These are phyloP conservation scores for Orius laevigatus DNA, from an alignment of 1,140 invertebrate genomes.

Conservation along the genomic window DNA sequence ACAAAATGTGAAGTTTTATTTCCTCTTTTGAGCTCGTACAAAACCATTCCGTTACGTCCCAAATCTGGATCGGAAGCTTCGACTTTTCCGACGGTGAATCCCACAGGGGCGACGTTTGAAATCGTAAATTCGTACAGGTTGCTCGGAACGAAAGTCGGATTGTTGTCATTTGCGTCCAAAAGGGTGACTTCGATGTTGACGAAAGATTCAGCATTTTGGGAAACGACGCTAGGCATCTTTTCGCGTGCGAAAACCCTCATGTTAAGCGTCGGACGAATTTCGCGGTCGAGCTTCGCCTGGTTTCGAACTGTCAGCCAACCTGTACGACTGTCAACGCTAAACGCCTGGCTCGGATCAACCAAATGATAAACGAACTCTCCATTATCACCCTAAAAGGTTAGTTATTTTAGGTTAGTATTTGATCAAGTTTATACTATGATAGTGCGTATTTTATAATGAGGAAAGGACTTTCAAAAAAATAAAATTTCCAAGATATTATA, in stretches of 20 bases:
- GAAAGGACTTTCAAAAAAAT: neutral
- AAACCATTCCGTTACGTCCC: slow-evolving; percentile 58
- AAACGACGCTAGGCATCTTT: slow-evolving; percentile 39
- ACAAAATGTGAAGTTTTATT: slow-evolving; percentile 39
- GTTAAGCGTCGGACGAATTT: slow-evolving; percentile 45
- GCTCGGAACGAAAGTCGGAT: slow-evolving; percentile 62
- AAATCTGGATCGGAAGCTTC: slow-evolving; percentile 65
- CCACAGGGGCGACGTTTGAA: slow-evolving; percentile 43
- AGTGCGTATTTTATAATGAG: neutral
- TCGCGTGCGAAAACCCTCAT: slow-evolving; percentile 63
- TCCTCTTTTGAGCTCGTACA: slow-evolving; percentile 56
- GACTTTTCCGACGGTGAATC: slow-evolving; percentile 52
- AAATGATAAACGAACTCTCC: slow-evolving; percentile 66
- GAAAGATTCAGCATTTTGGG: slow-evolving; percentile 30
- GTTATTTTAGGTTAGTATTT: too few species aligned
- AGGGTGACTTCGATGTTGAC: slow-evolving; percentile 65
- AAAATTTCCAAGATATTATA: neutral
- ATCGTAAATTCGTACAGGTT: slow-evolving; percentile 65
- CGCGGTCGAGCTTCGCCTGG: slow-evolving; percentile 60
- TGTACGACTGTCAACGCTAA: slow-evolving; percentile 55
- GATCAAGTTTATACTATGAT: too few species aligned
- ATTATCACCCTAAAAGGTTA: slow-evolving; percentile 45
- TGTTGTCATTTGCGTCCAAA: slow-evolving; percentile 75
- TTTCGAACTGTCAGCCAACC: slow-evolving; percentile 75
- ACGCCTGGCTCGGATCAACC: slow-evolving; percentile 53